A percentile compares a stretch with the other conserved stretches of the same genome.
These are phyloP conservation scores for Coluber constrictor DNA, from an alignment of 2,797 vertebrate genomes.

Conservation along the genomic window DNA sequence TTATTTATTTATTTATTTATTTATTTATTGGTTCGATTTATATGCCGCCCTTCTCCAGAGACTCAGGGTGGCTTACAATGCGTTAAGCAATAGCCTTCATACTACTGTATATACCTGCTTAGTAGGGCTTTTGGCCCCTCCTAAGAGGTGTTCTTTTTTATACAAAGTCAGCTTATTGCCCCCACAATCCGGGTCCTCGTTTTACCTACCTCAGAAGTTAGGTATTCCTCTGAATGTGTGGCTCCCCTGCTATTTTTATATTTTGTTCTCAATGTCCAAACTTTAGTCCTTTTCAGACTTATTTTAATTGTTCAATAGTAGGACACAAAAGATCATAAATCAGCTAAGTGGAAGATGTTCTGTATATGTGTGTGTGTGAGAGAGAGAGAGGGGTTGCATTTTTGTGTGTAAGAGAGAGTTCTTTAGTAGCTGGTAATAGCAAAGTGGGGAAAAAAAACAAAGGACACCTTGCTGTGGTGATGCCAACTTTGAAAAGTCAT, in stretches of 20 bases:
- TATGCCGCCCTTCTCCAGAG: too few species aligned
- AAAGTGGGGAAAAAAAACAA: neutral
- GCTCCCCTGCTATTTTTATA: neutral
- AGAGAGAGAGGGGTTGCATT: neutral
- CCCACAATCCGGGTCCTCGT: too few species aligned
- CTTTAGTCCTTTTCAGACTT: neutral
- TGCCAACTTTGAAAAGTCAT: constrained; percentile 12
- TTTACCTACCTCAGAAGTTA: too few species aligned
- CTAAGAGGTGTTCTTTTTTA: too few species aligned
- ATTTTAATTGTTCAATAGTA: neutral
- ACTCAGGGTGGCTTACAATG: too few species aligned
- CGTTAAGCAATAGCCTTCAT: too few species aligned
- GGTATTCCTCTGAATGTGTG: neutral
- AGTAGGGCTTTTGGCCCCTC: too few species aligned
- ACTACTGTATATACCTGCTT: too few species aligned
- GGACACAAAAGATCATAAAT: neutral
- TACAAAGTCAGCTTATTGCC: too few species aligned
- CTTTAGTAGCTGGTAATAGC: neutral
- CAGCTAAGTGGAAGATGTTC: neutral
- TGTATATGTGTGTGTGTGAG: neutral
- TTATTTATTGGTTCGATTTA: too few species aligned
- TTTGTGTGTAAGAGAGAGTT: neutral
- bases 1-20: too few species aligned
- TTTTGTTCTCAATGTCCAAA: neutral
- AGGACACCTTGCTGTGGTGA: neutral